A percentile compares a stretch with the other conserved stretches of the same genome.
Conservation (phyloP, 2,888 invertebrate species). For the Julus scandinavius region DNA sequence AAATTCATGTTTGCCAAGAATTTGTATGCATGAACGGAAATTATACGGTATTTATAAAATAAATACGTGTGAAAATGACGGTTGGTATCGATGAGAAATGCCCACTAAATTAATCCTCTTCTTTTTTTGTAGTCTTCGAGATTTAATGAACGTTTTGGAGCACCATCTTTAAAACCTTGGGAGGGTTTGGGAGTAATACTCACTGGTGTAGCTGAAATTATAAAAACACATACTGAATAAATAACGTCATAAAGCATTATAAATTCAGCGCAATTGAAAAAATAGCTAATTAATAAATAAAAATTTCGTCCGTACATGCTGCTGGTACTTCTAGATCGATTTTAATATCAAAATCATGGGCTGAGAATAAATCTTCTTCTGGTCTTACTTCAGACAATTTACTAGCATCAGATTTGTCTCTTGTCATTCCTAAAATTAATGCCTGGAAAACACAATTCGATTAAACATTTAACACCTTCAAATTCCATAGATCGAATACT, state of each 20-base stretch:
- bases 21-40: not conserved
- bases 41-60: slow-evolving; percentile 27
- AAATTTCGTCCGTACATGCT: slow-evolving; percentile 57
- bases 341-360: slow-evolving; percentile 95
- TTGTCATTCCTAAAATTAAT: slow-evolving; percentile 6
- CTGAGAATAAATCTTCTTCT: slow-evolving; percentile 71
- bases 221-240: slow-evolving; percentile 19
- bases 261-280: slow-evolving; percentile 37
- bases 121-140: slow-evolving; percentile 94
- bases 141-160: slow-evolving; percentile 85
- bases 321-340: slow-evolving; percentile 87
- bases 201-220: slow-evolving; percentile 74
- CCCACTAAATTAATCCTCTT: slow-evolving; percentile 81
- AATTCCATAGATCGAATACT: not conserved
- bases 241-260: not conserved
- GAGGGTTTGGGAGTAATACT: slow-evolving; percentile 79
- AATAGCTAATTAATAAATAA: slow-evolving; percentile 37
- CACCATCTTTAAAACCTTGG: slow-evolving; percentile 79
- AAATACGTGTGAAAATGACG: slow-evolving; percentile 30
- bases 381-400: slow-evolving; percentile 26
- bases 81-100: not conserved
- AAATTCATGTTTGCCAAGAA: slow-evolving; percentile 5
- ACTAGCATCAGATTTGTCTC: slow-evolving; percentile 37
- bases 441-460: not conserved
- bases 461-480: not conserved